Conservation (phyloP, 2,797 vertebrate species). For the Salarias fasciatus region DNA sequence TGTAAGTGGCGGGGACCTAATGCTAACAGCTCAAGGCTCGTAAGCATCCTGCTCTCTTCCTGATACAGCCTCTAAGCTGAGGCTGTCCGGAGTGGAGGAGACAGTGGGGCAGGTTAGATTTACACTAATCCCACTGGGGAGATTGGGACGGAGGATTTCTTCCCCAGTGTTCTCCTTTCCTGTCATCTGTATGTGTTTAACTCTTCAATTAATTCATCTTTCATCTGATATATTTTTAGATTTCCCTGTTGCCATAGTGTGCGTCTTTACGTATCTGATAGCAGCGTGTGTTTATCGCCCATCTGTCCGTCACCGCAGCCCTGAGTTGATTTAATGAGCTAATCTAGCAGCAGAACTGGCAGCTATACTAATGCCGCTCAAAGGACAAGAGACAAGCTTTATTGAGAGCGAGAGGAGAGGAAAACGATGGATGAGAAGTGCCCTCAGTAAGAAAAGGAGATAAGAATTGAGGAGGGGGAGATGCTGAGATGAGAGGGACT, state of each 20-base stretch:
- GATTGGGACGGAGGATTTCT: slow-evolving; percentile 50
- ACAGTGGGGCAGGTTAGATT: slow-evolving; percentile 61
- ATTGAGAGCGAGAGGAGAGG: slow-evolving; percentile 36
- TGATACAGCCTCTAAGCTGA: slow-evolving; percentile 49
- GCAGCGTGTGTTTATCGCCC: slow-evolving; percentile 28
- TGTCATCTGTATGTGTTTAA: slow-evolving; percentile 10
- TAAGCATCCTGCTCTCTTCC: slow-evolving; percentile 52
- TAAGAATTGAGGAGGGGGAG: slow-evolving; percentile 8
- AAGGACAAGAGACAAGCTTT: slow-evolving; percentile 35
- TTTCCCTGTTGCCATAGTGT: neutral
- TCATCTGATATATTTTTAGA: slow-evolving; percentile 19
- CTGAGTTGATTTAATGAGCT: slow-evolving; percentile 52
- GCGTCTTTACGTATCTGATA: slow-evolving; percentile 21
- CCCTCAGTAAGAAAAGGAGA: slow-evolving; percentile 18
- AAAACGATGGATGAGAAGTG: slow-evolving; percentile 39
- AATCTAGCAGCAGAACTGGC: slow-evolving; percentile 39
- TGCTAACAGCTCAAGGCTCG: slow-evolving; percentile 61
- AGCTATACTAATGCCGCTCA: slow-evolving; percentile 36
- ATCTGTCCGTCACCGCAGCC: slow-evolving; percentile 34
- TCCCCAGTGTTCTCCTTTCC: slow-evolving; percentile 3
- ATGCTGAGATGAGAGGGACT: slow-evolving; percentile 11
- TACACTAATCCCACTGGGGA: slow-evolving; percentile 64
- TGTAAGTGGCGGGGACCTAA: slow-evolving; percentile 55
- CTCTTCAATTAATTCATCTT: slow-evolving; percentile 15
- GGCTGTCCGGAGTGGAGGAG: slow-evolving; percentile 55